Evolutionary conservation across 2,888 invertebrate genomes (phyloP).

Genomic region (Drosophila atripex): DNA sequence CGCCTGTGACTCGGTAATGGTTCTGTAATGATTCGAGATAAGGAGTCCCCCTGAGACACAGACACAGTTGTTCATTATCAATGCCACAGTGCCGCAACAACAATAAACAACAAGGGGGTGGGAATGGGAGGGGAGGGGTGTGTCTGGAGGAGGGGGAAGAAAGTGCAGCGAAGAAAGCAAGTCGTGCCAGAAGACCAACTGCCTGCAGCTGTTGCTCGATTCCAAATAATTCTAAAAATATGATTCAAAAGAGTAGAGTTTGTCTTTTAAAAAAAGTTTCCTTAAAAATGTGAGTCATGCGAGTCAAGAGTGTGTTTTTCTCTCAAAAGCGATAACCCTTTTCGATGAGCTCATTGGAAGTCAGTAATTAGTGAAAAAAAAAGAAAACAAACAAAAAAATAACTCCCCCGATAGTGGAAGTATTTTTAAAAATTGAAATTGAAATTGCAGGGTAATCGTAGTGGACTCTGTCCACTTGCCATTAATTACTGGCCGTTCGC

Average conservation of each 20-base stretch:
- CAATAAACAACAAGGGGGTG: constrained; percentile 10
- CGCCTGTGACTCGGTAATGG: constrained; percentile 41
- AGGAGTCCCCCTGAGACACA: constrained; percentile 12
- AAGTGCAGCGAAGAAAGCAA: constrained; percentile 19
- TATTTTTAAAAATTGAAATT: no score
- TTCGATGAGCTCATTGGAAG: no score
- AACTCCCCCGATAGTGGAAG: neutral
- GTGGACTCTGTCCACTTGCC: constrained; percentile 32
- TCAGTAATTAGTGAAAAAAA: no score
- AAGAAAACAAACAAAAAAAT: no score
- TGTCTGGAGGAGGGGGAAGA: neutral
- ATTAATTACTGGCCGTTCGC: constrained; percentile 28
- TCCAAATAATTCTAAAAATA: constrained; percentile 30
- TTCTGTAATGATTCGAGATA: constrained; percentile 54
- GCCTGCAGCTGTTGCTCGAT: constrained; percentile 25
- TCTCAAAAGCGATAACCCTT: no score
- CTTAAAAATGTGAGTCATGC: neutral
- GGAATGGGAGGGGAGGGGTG: neutral
- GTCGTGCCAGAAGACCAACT: neutral
- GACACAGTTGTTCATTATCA: constrained; percentile 32
- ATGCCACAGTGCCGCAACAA: constrained; percentile 15
- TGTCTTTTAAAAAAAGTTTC: neutral
- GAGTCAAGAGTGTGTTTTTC: no score
- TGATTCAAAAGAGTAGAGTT: neutral
- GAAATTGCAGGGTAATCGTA: no score